Percentiles rank a stretch among this genome's conserved stretches.
Evolutionary conservation across 2,797 vertebrate species (phyloP).

Genomic region (Alosa sapidissima): DNA sequence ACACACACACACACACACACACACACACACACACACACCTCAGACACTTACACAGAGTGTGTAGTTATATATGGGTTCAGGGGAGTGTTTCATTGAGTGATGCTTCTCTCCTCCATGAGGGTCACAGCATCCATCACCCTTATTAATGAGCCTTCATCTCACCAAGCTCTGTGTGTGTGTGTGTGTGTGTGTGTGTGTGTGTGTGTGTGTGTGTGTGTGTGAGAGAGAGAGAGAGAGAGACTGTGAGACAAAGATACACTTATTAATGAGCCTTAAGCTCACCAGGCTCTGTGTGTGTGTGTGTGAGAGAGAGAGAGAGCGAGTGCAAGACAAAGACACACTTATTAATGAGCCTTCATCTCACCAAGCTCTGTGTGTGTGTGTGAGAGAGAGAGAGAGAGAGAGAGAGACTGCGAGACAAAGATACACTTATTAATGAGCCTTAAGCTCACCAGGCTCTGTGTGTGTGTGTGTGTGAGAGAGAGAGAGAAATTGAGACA

Average conservation of each 20-base stretch:
- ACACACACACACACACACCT: not conserved
- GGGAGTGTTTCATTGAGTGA: conserved; percentile 7
- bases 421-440: not conserved
- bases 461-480: not conserved
- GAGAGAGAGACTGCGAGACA: not conserved
- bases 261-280: not conserved
- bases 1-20: not conserved
- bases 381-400: not conserved
- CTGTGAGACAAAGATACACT: not conserved
- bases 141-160: not conserved
- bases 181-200: conserved; percentile 14
- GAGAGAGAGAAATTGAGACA: not conserved
- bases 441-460: not conserved
- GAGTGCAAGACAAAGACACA: not conserved
- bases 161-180: not conserved
- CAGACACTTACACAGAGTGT: too few species aligned
- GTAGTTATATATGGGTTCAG: not conserved
- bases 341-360: not conserved
- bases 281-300: not conserved
- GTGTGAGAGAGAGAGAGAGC: not conserved
- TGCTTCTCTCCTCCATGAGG: not conserved
- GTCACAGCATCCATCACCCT: conserved; percentile 5
- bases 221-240: not conserved
- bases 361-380: not conserved
- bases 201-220: conserved; percentile 14